Base-by-base conservation (phyloP, 2,113 vertebrate genomes). In the Tragelaphus strepsiceros region DNA sequence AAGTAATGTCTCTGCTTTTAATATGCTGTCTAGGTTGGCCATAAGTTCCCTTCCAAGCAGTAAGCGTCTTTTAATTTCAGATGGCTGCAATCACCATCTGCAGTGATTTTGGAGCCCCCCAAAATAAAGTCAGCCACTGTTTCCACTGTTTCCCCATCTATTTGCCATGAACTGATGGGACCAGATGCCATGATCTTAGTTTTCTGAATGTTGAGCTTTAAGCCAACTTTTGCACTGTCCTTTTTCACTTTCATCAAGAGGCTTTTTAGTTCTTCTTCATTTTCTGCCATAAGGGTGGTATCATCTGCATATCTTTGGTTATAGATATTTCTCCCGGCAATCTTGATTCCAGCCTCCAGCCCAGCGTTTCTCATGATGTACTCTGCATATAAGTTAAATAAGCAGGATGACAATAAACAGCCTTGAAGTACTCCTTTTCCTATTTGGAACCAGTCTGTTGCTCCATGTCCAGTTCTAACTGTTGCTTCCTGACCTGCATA, bases 331-430 rank as follows among this genome's bases (percentile, higher is more conserved):
- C 32, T 71, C 17, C n/a, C 4, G 10, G n/a, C 17, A 35, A 5
- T 71, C 64, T 35, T 71, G n/a, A 35, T 71, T 71, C 32, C n/a
- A 71, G 64, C 9, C 10, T 35, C 30, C n/a, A 67, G 64, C 4
- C 4, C 5, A 32, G 61, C 14, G 1, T 64, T 64, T 17, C 61
- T 32, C 61, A 16, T 32, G 61, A 67, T 67, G 9, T 67, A 11
- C 0, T 5, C 8, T 35, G 17, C 17, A 0, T 67, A 11, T n/a
- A 71, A 35, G 1, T 71, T 35, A 71, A 71, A 71, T 35, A 35
- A 67, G 8, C 2, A 67, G 17, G 64, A 8, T 67, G 64, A 67
- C 32, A 21, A 21, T 35, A 67, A 21, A 67, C 4, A 35, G 4
- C 64, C 17, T 35, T 71, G n/a, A 11, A 0, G 4, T 35, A 35